A percentile compares a stretch with the other conserved stretches of the same genome.
Conservation (phyloP, 2,797 vertebrate species). For the Sphenopsis melanotis region DNA sequence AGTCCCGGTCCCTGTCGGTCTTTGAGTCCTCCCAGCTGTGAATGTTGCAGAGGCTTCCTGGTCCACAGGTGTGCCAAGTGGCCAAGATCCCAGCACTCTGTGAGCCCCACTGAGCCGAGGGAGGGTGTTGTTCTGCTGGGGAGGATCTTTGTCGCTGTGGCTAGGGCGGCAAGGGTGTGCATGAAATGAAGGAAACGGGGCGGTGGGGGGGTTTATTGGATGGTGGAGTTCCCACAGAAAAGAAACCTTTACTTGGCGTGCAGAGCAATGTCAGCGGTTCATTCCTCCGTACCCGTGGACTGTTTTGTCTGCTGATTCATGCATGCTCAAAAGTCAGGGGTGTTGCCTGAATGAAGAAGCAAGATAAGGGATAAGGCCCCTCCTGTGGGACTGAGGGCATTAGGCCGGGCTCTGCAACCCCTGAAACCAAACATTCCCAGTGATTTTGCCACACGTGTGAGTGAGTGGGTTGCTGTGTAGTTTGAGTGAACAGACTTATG, state of each 20-base stretch:
- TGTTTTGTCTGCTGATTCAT: not conserved
- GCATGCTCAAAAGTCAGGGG: not conserved
- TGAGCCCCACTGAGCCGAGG: fast-evolving
- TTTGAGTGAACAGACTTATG: not conserved
- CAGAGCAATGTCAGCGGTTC: not conserved
- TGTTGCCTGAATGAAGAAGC: not conserved
- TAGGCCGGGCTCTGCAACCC: fast-evolving
- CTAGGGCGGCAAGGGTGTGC: fast-evolving
- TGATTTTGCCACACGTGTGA: not conserved
- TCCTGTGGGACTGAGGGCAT: not conserved
- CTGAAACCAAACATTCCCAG: not conserved
- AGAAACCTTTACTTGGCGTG: not conserved
- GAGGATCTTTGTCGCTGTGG: not conserved
- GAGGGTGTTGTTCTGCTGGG: fast-evolving
- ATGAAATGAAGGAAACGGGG: not conserved
- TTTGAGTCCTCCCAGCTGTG: not conserved
- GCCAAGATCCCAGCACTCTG: fast-evolving
- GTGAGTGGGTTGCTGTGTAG: not conserved
- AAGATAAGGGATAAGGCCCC: not conserved
- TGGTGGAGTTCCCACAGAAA: not conserved
- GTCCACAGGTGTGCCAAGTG: not conserved
- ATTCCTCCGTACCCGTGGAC: fast-evolving
- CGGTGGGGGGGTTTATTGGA: fast-evolving
- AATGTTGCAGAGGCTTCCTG: not conserved
- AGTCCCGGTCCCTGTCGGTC: not conserved